Percentiles rank a stretch among this genome's conserved stretches.
Evolutionary conservation across 2,113 vertebrate genomes (phyloP).

Genomic region (Lonchura striata): DNA sequence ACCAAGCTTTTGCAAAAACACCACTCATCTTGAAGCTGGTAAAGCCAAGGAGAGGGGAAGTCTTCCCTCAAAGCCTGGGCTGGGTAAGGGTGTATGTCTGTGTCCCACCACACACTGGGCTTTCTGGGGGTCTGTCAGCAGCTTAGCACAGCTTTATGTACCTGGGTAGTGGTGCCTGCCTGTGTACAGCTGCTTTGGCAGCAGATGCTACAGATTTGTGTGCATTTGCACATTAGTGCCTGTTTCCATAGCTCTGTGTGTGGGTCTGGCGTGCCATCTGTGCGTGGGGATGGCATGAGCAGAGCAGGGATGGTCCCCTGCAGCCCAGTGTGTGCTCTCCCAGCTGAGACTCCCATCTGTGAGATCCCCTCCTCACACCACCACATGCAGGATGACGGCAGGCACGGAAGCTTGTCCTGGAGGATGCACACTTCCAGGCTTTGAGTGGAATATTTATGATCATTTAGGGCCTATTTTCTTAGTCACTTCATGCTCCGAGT

Average conservation of each 20-base stretch:
- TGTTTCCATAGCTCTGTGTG: not conserved
- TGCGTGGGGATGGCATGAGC: rapidly evolving
- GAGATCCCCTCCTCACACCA: not conserved
- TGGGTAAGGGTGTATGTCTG: not conserved
- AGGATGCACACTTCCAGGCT: not conserved
- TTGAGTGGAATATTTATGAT: not conserved
- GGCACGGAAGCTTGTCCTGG: not conserved
- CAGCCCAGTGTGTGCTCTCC: not conserved
- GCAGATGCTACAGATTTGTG: not conserved
- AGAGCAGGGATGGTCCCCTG: not conserved
- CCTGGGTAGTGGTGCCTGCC: not conserved
- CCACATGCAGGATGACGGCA: not conserved
- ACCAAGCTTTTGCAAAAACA: not conserved
- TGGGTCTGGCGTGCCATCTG: not conserved
- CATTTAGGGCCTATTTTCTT: not conserved
- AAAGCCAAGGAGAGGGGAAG: not conserved
- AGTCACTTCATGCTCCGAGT: not conserved
- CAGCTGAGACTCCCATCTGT: not conserved
- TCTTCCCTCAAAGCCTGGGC: not conserved
- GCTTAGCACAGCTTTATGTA: not conserved
- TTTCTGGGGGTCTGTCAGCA: not conserved
- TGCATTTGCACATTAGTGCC: not conserved
- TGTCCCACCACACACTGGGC: not conserved
- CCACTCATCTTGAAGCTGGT: not conserved
- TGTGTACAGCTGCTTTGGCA: not conserved